A percentile compares a stretch with the other conserved stretches of the same genome.
These are phyloP conservation scores for Sitta europaea DNA, from an alignment of 2,113 vertebrate species.

Conservation along the genomic window DNA sequence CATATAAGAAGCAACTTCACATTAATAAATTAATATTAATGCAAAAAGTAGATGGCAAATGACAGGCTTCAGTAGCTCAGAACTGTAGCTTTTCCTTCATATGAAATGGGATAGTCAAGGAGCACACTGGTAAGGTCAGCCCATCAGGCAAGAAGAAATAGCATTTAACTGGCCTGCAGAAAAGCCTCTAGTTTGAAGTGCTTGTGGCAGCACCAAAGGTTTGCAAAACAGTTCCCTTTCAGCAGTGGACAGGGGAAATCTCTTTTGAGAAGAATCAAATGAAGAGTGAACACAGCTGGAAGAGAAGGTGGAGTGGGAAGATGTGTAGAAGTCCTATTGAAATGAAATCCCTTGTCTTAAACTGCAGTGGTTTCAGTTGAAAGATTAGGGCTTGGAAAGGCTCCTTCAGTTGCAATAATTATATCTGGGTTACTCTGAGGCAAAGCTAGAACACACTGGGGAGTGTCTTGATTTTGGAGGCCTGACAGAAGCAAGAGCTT, in stretches of 20 bases:
- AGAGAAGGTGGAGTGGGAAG: not conserved
- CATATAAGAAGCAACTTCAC: not conserved
- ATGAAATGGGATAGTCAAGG: not conserved
- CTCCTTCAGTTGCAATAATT: not conserved
- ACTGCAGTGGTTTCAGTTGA: not conserved
- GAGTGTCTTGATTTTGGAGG: not conserved
- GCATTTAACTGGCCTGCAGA: not conserved
- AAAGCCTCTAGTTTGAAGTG: not conserved
- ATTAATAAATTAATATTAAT: not conserved
- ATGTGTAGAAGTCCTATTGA: not conserved
- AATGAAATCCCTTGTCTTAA: not conserved
- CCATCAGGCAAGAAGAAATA: not conserved
- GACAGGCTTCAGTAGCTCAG: not conserved
- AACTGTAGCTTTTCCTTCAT: not conserved
- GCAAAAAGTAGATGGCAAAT: not conserved
- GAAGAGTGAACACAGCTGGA: not conserved
- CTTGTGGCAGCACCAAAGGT: not conserved
- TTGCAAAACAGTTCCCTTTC: not conserved
- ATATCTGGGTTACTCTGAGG: not conserved
- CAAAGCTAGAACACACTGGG: not conserved
- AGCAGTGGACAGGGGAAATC: not conserved
- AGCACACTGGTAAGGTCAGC: not conserved
- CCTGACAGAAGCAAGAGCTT: slow-evolving; percentile 9
- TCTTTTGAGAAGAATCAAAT: not conserved
- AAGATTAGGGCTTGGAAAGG: slow-evolving; percentile 4